Evolutionary conservation across 35 echinoderm and acorn worm genomes (phyloP), one percentile per base, ranked within the genome.

Genomic region (Patiria miniata): DNA sequence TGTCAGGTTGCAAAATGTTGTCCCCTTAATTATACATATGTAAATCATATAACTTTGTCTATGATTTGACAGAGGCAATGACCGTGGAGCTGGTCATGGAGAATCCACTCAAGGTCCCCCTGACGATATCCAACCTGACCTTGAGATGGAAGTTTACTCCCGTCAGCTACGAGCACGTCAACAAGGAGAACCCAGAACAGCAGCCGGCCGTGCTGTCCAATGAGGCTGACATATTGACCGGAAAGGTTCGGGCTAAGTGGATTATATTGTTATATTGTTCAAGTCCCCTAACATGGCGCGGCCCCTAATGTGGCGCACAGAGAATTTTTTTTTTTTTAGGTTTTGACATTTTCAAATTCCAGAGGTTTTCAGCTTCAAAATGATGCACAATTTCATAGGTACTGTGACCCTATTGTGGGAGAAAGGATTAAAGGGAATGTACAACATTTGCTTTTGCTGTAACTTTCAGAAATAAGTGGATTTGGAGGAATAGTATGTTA

Each of bases 121-220:
- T 99, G 6, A 69, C 89, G 16, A 83, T 99, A 56, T 87, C 89
- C n/a, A 52, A 94, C 29, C 40, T 99, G 21, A 87, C 82, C 33
- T 83, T 99, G 2, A 78, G 94, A 10, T 99, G 96, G 96, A 99
- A 84, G 89, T 99, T 99, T 60, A 79, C 89, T 26, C 89, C 92
- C 0, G 65, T 99, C 51, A 87, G 92, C 52, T 95, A 92, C 39
- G 89, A 94, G 58, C 77, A 37, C 2, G 85, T 73, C 14, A 99
- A 99, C 50, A 77, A 94, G 39, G 96, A 99, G 37, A 94, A 94
- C 78, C 96, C 96, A 19, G 96, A 92, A 60, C 89, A 99, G 51
- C 93, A 92, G 28, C 86, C 96, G 42, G 16, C 53, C 5, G 68
- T 90, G 16, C 79, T 98, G 30, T 86, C 96, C 9, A 98, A 94